Evolutionary conservation across 23 tunicate species (phyloP).

Genomic region (Phallusia fumigata): DNA sequence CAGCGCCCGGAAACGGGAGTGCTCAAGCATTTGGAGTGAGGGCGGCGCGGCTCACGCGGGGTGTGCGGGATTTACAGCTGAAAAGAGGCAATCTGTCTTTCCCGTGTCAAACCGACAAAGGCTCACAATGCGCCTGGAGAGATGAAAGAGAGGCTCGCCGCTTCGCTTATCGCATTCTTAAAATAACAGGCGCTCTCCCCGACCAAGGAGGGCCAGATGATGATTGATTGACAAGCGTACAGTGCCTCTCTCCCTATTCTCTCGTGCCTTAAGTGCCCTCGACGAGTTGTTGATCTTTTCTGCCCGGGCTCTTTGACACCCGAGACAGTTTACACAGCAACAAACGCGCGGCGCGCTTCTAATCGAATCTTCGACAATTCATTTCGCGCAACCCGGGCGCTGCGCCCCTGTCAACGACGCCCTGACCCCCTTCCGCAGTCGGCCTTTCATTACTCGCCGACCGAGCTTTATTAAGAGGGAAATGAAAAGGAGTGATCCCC

Average conservation of each 20-base stretch:
- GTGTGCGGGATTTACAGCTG: conserved; percentile 18
- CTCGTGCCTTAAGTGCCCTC: conserved; percentile 27
- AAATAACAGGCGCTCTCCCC: conserved; percentile 57
- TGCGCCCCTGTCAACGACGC: conserved; percentile 9
- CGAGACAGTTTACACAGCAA: conserved; percentile 72
- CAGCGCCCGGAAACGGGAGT: conserved; percentile 6
- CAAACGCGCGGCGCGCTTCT: conserved; percentile 16
- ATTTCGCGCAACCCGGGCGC: not conserved
- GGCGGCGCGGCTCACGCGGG: not conserved
- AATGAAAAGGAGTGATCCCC: not conserved
- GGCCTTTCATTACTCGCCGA: not conserved
- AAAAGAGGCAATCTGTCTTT: conserved; percentile 14
- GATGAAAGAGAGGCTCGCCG: conserved; percentile 21
- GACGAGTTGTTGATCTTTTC: conserved; percentile 19
- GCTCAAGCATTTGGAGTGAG: conserved; percentile 2
- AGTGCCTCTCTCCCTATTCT: conserved; percentile 24
- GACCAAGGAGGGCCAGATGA: conserved; percentile 15
- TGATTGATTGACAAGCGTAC: conserved; percentile 58
- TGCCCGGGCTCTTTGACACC: conserved; percentile 42
- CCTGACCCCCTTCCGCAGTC: conserved; percentile 5
- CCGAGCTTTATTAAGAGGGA: not conserved
- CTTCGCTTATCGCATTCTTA: conserved; percentile 43
- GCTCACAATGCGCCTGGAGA: conserved; percentile 3
- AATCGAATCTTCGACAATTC: conserved; percentile 58
- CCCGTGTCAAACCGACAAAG: conserved; percentile 15